Conservation (phyloP, 2,888 invertebrate genomes). For the Machimus atricapillus region DNA sequence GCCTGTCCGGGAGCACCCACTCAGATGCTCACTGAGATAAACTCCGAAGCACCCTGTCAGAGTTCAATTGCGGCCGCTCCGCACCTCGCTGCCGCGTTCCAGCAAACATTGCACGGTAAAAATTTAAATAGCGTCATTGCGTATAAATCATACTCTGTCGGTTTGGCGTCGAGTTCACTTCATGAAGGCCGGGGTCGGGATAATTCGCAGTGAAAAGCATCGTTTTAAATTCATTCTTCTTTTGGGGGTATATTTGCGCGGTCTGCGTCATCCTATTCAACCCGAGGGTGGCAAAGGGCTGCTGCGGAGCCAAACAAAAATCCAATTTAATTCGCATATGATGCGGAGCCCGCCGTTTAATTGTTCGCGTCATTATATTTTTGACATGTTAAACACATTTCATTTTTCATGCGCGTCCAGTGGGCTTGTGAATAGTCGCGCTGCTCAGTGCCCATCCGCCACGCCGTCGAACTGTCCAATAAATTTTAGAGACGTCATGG, state of each 20-base stretch:
- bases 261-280: neutral
- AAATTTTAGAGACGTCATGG: neutral
- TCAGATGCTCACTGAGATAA: neutral
- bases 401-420: neutral
- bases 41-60: neutral
- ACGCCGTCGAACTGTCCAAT: neutral
- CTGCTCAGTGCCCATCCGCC: neutral
- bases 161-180: neutral
- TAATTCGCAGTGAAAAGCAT: neutral
- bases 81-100: neutral
- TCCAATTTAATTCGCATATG: slow-evolving; percentile 44
- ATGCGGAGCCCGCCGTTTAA: slow-evolving; percentile 27
- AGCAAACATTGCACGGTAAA: neutral
- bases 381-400: slow-evolving; percentile 41
- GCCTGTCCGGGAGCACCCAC: neutral
- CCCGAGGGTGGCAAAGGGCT: neutral
- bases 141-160: slow-evolving; percentile 24
- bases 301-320: slow-evolving; percentile 40
- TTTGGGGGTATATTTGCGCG: neutral
- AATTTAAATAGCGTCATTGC: slow-evolving; percentile 40
- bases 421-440: neutral
- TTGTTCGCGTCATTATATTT: slow-evolving; percentile 43
- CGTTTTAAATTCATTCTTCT: slow-evolving; percentile 31
- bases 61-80: neutral
- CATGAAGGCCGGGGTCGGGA: neutral